Evolutionary conservation across 2,113 vertebrate genomes (phyloP).

Genomic region (Silurus asotus): DNA sequence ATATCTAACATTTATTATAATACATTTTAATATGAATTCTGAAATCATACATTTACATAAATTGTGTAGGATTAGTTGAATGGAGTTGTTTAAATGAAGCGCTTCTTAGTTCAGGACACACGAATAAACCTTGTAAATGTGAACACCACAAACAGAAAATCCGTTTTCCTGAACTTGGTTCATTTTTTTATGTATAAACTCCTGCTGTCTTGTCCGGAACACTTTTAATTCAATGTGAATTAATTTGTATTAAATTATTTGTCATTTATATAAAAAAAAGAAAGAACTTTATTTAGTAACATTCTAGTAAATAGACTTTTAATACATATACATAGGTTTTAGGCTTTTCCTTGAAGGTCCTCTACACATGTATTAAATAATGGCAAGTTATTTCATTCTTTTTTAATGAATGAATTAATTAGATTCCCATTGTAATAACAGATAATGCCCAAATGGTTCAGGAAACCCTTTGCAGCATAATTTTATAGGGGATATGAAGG

Average conservation of each 20-base stretch:
- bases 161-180: neutral
- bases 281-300: too few relatives aligned
- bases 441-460: too few relatives aligned
- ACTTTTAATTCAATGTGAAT: neutral
- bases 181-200: neutral
- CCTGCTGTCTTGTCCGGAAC: neutral
- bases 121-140: neutral
- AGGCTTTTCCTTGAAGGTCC: too few relatives aligned
- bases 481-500: neutral
- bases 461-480: too few relatives aligned
- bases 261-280: too few relatives aligned
- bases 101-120: neutral
- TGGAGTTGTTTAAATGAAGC: neutral
- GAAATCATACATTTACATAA: neutral
- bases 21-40: neutral
- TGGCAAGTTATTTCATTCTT: too few relatives aligned
- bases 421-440: too few relatives aligned
- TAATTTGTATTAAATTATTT: too few relatives aligned
- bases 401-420: too few relatives aligned
- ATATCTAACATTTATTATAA: neutral
- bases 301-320: too few relatives aligned
- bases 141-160: neutral
- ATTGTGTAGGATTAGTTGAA: neutral
- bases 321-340: too few relatives aligned
- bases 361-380: too few relatives aligned